Conservation (phyloP, 2,888 invertebrate species). For the Standfussiana lucernea region DNA sequence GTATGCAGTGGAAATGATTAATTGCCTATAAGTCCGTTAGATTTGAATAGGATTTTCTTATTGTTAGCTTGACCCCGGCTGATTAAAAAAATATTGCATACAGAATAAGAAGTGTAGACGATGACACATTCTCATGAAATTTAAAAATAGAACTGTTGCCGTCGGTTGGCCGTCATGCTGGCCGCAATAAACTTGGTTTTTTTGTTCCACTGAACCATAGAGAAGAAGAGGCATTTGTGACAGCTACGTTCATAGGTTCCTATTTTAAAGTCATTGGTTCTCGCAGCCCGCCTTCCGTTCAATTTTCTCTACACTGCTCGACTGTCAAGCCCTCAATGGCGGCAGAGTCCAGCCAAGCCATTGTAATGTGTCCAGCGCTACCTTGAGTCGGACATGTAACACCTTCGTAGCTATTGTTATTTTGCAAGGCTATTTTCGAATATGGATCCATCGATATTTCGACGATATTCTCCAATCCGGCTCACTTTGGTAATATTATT, state of each 20-base stretch:
- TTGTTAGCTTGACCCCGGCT: constrained; percentile 36
- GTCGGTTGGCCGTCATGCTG: not conserved
- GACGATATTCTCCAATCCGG: too few relatives aligned
- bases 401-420: constrained; percentile 26
- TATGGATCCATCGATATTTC: not conserved
- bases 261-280: constrained; percentile 28
- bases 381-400: constrained; percentile 26
- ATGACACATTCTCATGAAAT: constrained; percentile 8
- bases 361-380: constrained; percentile 32
- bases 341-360: constrained; percentile 6
- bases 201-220: not conserved
- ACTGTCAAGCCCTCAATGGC: constrained; percentile 36
- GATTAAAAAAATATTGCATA: constrained; percentile 17
- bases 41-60: constrained; percentile 57
- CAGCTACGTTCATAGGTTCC: constrained; percentile 5
- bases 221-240: not conserved
- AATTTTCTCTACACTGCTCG: constrained; percentile 41
- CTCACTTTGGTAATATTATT: not conserved
- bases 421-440: constrained; percentile 10
- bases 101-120: not conserved
- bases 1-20: constrained; percentile 60
- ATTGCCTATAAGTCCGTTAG: constrained; percentile 65
- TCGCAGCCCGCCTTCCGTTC: constrained; percentile 42
- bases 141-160: constrained; percentile 1
- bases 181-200: not conserved